A percentile compares a stretch with the other conserved stretches of the same genome.
phyloP scores from a whole-genome alignment of 2,888 invertebrate species.

The Rambutsinella grinnellia region DNA sequence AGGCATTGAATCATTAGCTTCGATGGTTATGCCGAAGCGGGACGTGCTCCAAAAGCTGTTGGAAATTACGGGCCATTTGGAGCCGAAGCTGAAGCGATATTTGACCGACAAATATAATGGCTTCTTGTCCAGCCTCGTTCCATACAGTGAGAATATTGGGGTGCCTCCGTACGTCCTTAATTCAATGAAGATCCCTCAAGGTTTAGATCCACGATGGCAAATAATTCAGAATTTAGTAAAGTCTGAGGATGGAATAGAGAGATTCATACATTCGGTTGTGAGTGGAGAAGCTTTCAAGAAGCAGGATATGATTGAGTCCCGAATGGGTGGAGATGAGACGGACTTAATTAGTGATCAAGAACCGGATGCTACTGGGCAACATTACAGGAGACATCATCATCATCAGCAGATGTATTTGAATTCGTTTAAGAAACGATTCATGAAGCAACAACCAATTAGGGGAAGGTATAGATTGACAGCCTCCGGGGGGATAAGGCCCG shows the following conservation, averaged over 20 bases:
- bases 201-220: slow-evolving; percentile 62
- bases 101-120: slow-evolving; percentile 63
- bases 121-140: slow-evolving; percentile 58
- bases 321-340: slow-evolving; percentile 58
- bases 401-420: slow-evolving; percentile 36
- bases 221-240: slow-evolving; percentile 60
- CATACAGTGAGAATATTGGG: slow-evolving; percentile 63
- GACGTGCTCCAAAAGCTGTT: slow-evolving; percentile 49
- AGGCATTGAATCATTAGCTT: slow-evolving; percentile 32
- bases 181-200: slow-evolving; percentile 62
- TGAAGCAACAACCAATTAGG: slow-evolving; percentile 12
- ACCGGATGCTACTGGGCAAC: slow-evolving; percentile 61
- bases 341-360: slow-evolving; percentile 65
- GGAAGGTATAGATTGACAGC: not conserved
- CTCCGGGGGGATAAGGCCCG: not conserved
- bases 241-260: slow-evolving; percentile 23
- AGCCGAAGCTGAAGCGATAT: slow-evolving; percentile 58
- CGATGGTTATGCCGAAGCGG: slow-evolving; percentile 45
- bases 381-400: slow-evolving; percentile 51
- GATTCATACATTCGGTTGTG: slow-evolving; percentile 13
- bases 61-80: slow-evolving; percentile 59
- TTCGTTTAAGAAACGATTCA: slow-evolving; percentile 33
- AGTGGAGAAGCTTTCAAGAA: slow-evolving; percentile 2
- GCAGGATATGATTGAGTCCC: slow-evolving; percentile 28
- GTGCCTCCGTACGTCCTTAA: slow-evolving; percentile 62